Percentiles rank a stretch among this genome's conserved stretches.
These are phyloP conservation scores for Physella acuta DNA, from an alignment of 1,140 invertebrate species.

Conservation along the genomic window DNA sequence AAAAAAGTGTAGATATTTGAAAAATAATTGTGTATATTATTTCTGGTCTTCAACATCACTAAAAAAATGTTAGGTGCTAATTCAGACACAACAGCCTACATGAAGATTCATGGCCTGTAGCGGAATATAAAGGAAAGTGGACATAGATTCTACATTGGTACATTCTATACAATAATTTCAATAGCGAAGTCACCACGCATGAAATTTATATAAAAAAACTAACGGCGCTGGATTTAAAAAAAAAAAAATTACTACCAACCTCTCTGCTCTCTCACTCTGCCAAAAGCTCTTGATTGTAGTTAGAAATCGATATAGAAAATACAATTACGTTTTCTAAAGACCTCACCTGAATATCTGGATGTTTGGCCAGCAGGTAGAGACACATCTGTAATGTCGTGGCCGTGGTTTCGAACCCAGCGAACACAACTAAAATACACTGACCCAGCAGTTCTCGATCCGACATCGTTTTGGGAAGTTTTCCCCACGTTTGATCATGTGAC, in stretches of 20 bases:
- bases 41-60: too few relatives aligned
- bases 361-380: slow-evolving; percentile 10
- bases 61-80: too few relatives aligned
- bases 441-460: slow-evolving; percentile 68
- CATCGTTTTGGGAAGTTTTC: slow-evolving; percentile 14
- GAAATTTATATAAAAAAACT: neutral
- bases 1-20: too few relatives aligned
- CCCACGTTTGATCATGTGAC: neutral
- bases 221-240: neutral
- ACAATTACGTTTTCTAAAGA: neutral
- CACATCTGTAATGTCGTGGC: slow-evolving; percentile 60
- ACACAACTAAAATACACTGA: slow-evolving; percentile 69
- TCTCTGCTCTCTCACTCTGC: neutral
- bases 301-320: neutral
- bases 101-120: too few relatives aligned
- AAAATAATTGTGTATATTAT: too few relatives aligned
- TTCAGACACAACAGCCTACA: too few relatives aligned
- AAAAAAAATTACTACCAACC: neutral
- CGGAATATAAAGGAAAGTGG: too few relatives aligned
- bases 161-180: neutral
- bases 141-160: too few relatives aligned
- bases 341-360: slow-evolving; percentile 11
- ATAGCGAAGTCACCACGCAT: too few relatives aligned
- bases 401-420: slow-evolving; percentile 70
- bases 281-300: too few relatives aligned